These are phyloP conservation scores for Prostheceraeus crozeri DNA, from an alignment of 2,888 invertebrate genomes.

Conservation along the genomic window DNA sequence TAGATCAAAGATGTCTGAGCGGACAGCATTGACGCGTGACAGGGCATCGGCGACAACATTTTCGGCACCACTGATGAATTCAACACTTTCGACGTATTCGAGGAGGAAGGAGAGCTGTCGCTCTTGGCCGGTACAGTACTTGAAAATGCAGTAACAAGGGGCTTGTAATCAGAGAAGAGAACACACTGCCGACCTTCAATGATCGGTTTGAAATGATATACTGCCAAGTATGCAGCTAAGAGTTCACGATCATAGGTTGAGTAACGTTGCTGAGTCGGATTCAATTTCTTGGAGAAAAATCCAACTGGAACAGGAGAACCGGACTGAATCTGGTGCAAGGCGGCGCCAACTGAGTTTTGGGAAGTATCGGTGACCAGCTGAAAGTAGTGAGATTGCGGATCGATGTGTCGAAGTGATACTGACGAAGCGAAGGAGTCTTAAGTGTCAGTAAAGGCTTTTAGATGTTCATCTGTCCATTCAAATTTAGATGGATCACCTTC, in stretches of 20 bases:
- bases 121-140: no score
- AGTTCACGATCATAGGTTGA: conserved; percentile 25
- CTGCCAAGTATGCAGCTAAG: conserved; percentile 19
- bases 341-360: conserved; percentile 12
- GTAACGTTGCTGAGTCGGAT: not conserved
- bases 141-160: conserved; percentile 47
- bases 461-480: no score
- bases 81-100: no score
- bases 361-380: conserved; percentile 28
- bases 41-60: conserved; percentile 31
- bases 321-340: conserved; percentile 17
- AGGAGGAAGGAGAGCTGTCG: no score
- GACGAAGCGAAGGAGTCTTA: no score
- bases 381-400: no score
- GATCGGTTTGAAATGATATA: conserved; percentile 39
- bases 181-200: conserved; percentile 49
- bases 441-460: no score
- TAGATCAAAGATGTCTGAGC: no score
- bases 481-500: no score
- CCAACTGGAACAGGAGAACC: conserved; percentile 37
- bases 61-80: conserved; percentile 3
- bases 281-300: conserved; percentile 36
- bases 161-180: conserved; percentile 44
- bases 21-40: no score
- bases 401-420: no score